These are phyloP conservation scores for Sarotherodon lohbergeri DNA, from an alignment of 2,113 vertebrate genomes.

Conservation along the genomic window DNA sequence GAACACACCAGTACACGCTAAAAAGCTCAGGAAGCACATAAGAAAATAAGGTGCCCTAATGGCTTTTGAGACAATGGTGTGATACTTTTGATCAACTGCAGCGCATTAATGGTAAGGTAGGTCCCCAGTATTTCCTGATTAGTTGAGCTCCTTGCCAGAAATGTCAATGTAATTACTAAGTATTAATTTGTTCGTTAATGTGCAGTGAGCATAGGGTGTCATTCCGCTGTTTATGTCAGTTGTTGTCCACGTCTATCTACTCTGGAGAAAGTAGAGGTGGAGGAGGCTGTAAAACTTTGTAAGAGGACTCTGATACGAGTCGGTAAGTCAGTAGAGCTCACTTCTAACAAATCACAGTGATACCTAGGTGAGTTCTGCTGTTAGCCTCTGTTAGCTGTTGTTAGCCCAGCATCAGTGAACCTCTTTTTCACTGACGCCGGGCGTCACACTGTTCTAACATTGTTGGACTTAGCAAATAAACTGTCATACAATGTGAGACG, in stretches of 20 bases:
- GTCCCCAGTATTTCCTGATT: neutral
- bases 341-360: neutral
- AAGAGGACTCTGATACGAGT: neutral
- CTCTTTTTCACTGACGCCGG: neutral
- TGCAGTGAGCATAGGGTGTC: neutral
- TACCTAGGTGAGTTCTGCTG: neutral
- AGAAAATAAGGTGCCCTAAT: constrained; percentile 3
- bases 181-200: neutral
- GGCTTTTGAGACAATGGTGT: neutral
- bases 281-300: neutral
- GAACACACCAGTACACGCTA: neutral
- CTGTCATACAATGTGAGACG: neutral
- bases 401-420: neutral
- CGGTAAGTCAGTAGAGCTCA: too few relatives aligned
- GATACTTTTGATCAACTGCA: constrained; percentile 9
- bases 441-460: neutral
- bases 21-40: constrained; percentile 12
- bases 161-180: neutral
- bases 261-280: neutral
- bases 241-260: neutral
- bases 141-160: neutral
- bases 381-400: neutral
- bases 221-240: neutral
- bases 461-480: neutral
- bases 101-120: neutral